Evolutionary conservation across 2,888 invertebrate genomes (phyloP).

Genomic region (Emmelina monodactyla): DNA sequence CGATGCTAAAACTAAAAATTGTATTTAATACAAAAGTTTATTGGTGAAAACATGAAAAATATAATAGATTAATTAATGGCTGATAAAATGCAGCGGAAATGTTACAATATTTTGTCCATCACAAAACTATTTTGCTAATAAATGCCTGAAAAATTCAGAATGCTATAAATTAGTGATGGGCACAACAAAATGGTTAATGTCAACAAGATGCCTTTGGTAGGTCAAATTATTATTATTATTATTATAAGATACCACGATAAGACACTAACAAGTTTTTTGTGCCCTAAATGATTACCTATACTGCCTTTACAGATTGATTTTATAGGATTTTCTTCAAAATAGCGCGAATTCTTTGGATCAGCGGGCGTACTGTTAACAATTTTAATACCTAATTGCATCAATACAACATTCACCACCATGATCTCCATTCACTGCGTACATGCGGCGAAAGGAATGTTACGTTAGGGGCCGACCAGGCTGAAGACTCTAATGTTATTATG

Average conservation of each 20-base stretch:
- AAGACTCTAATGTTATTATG: slow-evolving; percentile 36
- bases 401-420: slow-evolving; percentile 54
- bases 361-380: slow-evolving; percentile 48
- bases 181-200: slow-evolving; percentile 65
- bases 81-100: slow-evolving; percentile 67
- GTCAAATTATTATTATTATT: slow-evolving; percentile 40
- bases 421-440: slow-evolving; percentile 61
- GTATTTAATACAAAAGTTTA: slow-evolving; percentile 68
- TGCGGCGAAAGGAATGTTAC: slow-evolving; percentile 63
- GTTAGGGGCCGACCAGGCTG: slow-evolving; percentile 60
- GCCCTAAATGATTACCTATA: slow-evolving; percentile 56
- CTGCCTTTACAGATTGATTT: slow-evolving; percentile 59
- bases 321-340: slow-evolving; percentile 34
- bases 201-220: slow-evolving; percentile 52
- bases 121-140: slow-evolving; percentile 62
- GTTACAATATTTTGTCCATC: slow-evolving; percentile 64
- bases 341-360: slow-evolving; percentile 39
- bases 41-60: slow-evolving; percentile 68
- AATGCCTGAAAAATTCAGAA: slow-evolving; percentile 63
- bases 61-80: slow-evolving; percentile 67
- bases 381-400: slow-evolving; percentile 36
- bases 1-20: slow-evolving; percentile 67
- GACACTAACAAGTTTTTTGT: slow-evolving; percentile 65
- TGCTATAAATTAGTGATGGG: slow-evolving; percentile 51
- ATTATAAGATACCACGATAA: slow-evolving; percentile 49